Conservation (phyloP, 2,888 invertebrate genomes). For the Trachelus tabidus region DNA sequence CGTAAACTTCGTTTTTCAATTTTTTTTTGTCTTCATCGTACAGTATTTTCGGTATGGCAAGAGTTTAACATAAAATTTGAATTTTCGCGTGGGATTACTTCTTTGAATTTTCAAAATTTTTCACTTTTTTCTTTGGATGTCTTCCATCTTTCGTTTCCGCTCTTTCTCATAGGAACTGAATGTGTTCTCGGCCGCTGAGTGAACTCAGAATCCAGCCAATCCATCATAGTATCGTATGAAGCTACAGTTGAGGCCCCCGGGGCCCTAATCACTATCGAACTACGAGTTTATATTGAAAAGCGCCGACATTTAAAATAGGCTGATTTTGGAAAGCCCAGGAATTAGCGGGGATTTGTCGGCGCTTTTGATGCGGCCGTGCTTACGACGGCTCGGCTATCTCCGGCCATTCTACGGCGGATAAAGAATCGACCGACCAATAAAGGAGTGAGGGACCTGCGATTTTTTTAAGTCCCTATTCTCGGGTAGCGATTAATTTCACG, state of each 20-base stretch:
- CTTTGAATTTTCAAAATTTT: not conserved
- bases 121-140: not conserved
- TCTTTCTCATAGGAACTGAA: not conserved
- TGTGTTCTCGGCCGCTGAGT: not conserved
- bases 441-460: not conserved
- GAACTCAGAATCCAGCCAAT: not conserved
- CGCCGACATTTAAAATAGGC: conserved; percentile 24
- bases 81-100: too few species aligned
- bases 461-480: not conserved
- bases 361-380: conserved; percentile 16
- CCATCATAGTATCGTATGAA: not conserved
- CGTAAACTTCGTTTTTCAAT: not conserved
- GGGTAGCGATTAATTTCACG: not conserved
- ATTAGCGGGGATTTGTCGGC: conserved; percentile 20
- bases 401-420: conserved; percentile 6
- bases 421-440: not conserved
- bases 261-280: conserved; percentile 20
- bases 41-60: not conserved
- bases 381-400: conserved; percentile 16
- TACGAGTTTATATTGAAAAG: conserved; percentile 24
- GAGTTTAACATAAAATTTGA: not conserved
- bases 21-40: not conserved
- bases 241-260: not conserved
- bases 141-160: not conserved
- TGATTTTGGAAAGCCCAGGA: conserved; percentile 23